Percentiles rank a stretch among this genome's conserved stretches.
Evolutionary conservation across 2,113 vertebrate genomes (phyloP).

Genomic region (Telmatochromis sp.): DNA sequence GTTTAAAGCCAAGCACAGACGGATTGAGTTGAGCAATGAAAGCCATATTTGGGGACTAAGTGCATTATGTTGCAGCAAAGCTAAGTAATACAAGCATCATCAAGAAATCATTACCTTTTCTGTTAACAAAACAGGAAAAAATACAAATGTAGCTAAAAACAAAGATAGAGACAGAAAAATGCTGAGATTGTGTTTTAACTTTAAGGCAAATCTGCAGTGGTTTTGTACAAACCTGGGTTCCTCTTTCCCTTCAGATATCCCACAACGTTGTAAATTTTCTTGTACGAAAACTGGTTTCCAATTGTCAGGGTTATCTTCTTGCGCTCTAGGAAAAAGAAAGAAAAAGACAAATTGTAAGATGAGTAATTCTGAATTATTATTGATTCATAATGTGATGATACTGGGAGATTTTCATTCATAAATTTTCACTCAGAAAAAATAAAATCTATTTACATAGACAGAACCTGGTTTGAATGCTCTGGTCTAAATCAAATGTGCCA

Average conservation of each 20-base stretch:
- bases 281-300: constrained; percentile 73
- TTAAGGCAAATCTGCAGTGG: neutral
- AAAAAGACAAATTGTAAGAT: neutral
- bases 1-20: neutral
- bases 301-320: constrained; percentile 75
- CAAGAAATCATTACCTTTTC: neutral
- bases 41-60: neutral
- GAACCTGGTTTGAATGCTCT: neutral
- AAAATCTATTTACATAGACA: neutral
- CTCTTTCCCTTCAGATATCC: constrained; percentile 81
- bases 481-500: neutral
- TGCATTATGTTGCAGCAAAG: neutral
- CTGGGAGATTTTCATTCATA: neutral
- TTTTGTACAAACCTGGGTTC: constrained; percentile 75
- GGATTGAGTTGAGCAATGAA: neutral
- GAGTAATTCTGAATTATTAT: neutral
- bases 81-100: neutral
- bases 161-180: neutral
- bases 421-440: neutral
- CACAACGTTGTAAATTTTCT: constrained; percentile 81
- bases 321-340: constrained; percentile 31
- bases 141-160: neutral
- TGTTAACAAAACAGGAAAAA: neutral
- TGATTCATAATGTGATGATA: neutral
- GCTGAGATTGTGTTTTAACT: neutral